Conservation (phyloP, 2,888 invertebrate genomes). For the Balanococcus diminutus region DNA sequence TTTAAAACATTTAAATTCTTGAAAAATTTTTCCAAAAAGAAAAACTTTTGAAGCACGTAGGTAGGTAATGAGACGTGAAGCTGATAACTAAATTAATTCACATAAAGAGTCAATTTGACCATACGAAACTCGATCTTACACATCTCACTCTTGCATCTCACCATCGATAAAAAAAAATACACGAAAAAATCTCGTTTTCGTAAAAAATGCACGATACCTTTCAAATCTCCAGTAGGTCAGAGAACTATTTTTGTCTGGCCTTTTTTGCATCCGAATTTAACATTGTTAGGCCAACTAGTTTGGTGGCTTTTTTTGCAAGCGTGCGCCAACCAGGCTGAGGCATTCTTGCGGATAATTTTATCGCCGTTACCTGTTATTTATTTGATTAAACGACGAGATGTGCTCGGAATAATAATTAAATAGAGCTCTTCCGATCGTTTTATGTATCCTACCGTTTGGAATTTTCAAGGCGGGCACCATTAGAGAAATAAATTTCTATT, state of each 20-base stretch:
- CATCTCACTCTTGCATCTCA: too few relatives aligned
- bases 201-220: not conserved
- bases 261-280: not conserved
- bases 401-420: slow-evolving; percentile 3
- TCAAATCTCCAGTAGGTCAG: not conserved
- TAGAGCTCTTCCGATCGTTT: not conserved
- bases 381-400: slow-evolving; percentile 16
- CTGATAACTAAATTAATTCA: too few relatives aligned
- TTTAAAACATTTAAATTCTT: too few relatives aligned
- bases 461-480: not conserved
- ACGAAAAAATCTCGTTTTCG: too few relatives aligned
- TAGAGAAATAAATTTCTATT: not conserved
- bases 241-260: not conserved
- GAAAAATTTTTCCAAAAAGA: too few relatives aligned
- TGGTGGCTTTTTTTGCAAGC: not conserved
- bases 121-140: too few relatives aligned
- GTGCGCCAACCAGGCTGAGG: not conserved
- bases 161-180: too few relatives aligned
- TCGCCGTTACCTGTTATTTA: not conserved
- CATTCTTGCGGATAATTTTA: slow-evolving; percentile 20
- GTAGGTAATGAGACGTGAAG: too few relatives aligned
- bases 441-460: not conserved
- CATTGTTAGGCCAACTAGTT: not conserved
- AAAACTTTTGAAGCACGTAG: too few relatives aligned
- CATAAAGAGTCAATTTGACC: too few relatives aligned